These are phyloP conservation scores for Tuta absoluta DNA, from an alignment of 2,888 invertebrate genomes.

Conservation along the genomic window DNA sequence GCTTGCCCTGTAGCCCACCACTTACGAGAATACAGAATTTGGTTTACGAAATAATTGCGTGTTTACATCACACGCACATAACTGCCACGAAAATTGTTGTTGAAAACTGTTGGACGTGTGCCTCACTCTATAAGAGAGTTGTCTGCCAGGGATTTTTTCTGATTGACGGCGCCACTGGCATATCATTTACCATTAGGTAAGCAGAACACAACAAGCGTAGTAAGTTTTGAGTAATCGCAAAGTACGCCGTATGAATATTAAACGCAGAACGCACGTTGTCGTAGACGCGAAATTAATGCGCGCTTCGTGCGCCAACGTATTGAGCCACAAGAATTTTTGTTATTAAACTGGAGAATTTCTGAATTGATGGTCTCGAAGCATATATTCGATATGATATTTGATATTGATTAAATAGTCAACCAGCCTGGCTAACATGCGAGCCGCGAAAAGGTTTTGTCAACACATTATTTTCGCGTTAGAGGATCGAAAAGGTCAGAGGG, in stretches of 20 bases:
- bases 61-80: too few species aligned
- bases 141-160: too few species aligned
- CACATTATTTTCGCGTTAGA: too few species aligned
- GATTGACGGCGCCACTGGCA: too few species aligned
- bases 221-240: constrained; percentile 56
- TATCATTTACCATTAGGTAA: constrained; percentile 34
- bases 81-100: too few species aligned
- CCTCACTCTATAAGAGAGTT: too few species aligned
- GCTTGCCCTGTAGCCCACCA: too few species aligned
- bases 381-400: background rate
- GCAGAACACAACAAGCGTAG: constrained; percentile 42
- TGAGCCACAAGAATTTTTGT: constrained; percentile 28
- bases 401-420: background rate
- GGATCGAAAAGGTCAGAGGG: too few species aligned
- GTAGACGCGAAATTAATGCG: constrained; percentile 48
- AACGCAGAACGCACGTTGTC: constrained; percentile 47
- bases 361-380: constrained; percentile 23
- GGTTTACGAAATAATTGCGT: too few species aligned
- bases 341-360: constrained; percentile 25
- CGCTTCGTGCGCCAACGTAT: constrained; percentile 36
- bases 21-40: too few species aligned
- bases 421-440: too few species aligned
- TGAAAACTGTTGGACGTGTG: too few species aligned
- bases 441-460: background rate
- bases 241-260: constrained; percentile 65